Evolutionary conservation across 2,888 invertebrate species (phyloP), one percentile per base, ranked within the genome.

Genomic region (Apotomis betuletana): DNA sequence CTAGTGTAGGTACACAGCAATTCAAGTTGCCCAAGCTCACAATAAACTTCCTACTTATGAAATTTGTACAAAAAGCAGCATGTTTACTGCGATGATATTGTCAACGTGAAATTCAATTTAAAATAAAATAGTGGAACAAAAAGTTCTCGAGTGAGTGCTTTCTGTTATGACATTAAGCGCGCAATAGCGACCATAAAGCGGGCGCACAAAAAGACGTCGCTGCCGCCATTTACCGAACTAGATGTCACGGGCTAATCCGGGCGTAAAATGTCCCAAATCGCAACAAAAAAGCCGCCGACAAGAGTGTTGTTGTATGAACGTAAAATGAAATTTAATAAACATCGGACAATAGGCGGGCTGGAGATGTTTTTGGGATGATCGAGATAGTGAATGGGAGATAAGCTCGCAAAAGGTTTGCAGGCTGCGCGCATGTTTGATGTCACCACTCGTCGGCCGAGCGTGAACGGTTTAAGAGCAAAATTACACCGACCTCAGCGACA

Each of bases 311-410:
- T 91, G 91, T 91, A 92, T 89, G 86, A 91, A 91, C 87, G 87
- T 91, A 92, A 93, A 93, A 93, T 93, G 91, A 93, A 93, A 91
- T 93, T 93, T 93, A 93, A 93, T 93, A 93, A 93, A 92, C 91
- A 90, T 85, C 79, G 83, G 81, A 93, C 91, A 93, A 93, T 91
- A 78, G 87, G 79, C 76, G 80, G 84, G 83, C 86, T 88, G 90
- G 87, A 89, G 91, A 91, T 90, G 86, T 88, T 89, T 83, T 88
- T 86, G 86, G 83, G 83, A 83, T 89, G 92, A 89, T 89, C 76
- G 83, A 84, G 89, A 91, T 91, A 87, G 91, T 90, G 90, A 90
- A 91, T 90, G 87, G 86, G 86, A 90, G 92, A 93, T 92, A 92
- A 92, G 91, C 92, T 89, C 87, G 88, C 90, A 91, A 91, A 92